phyloP scores from a whole-genome alignment of 2,888 invertebrate genomes.

The Cryptus armator region DNA sequence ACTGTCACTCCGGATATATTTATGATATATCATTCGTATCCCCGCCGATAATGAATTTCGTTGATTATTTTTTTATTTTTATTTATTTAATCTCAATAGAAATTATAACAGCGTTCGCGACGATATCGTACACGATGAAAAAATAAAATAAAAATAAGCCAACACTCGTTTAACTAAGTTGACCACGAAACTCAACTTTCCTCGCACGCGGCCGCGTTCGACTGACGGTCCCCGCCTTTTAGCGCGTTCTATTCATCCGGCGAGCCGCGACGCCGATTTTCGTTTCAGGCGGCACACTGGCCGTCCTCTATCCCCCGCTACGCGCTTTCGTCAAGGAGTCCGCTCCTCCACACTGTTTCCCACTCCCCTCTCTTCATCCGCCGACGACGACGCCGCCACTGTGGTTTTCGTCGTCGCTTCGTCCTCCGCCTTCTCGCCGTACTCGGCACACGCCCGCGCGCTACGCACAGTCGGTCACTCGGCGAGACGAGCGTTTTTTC shows the following conservation, averaged over 20 bases:
- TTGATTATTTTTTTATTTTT: slow-evolving; percentile 7
- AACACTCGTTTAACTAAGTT: not conserved
- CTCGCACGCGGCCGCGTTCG: slow-evolving; percentile 75
- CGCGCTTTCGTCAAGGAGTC: slow-evolving; percentile 38
- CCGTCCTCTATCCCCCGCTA: slow-evolving; percentile 50
- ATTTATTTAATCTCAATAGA: not conserved
- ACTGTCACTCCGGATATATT: slow-evolving; percentile 28
- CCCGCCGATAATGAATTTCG: not conserved
- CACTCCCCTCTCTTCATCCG: slow-evolving; percentile 40
- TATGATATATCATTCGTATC: not conserved
- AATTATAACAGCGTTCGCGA: not conserved
- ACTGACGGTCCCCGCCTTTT: slow-evolving; percentile 77
- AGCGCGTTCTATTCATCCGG: slow-evolving; percentile 71
- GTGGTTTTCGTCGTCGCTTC: slow-evolving; percentile 20
- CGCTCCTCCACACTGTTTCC: slow-evolving; percentile 41
- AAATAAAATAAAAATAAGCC: not conserved
- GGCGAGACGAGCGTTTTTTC: not conserved
- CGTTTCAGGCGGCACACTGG: slow-evolving; percentile 57
- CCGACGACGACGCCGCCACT: slow-evolving; percentile 23
- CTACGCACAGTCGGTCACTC: not conserved
- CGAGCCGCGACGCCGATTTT: slow-evolving; percentile 69
- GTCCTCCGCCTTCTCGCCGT: slow-evolving; percentile 32
- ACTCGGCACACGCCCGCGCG: not conserved
- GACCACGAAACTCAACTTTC: slow-evolving; percentile 26
- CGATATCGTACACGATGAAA: not conserved